Evolutionary conservation across 2,797 vertebrate genomes (phyloP).

Genomic region (Kryptolebias ocellatus): DNA sequence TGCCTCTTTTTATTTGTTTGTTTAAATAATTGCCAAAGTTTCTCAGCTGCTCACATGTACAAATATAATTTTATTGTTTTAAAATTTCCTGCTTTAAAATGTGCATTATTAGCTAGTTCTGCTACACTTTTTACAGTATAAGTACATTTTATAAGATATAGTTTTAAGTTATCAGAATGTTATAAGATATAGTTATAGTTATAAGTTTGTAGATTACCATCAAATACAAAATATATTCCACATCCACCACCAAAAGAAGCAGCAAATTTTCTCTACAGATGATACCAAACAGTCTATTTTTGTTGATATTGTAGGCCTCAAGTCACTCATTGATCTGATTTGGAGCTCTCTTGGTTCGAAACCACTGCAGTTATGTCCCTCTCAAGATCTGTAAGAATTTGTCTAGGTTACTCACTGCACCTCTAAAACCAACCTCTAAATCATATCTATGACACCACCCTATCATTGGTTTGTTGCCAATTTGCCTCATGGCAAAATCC

Average conservation of each 20-base stretch:
- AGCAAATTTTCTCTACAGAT: conserved; percentile 46
- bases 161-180: no score
- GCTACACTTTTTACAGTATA: conserved; percentile 5
- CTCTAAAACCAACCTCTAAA: conserved; percentile 75
- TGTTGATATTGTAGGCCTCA: conserved; percentile 66
- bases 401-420: conserved; percentile 73
- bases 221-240: conserved; percentile 24
- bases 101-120: conserved; percentile 16
- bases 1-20: conserved; percentile 58
- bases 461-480: conserved; percentile 79
- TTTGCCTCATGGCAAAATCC: conserved; percentile 78
- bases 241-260: conserved; percentile 21
- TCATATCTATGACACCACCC: conserved; percentile 73
- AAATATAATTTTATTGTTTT: conserved; percentile 38
- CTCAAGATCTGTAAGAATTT: conserved; percentile 72
- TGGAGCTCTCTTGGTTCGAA: conserved; percentile 68
- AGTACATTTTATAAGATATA: background rate
- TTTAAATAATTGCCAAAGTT: conserved; percentile 55
- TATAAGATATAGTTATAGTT: background rate
- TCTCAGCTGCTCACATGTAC: conserved; percentile 23
- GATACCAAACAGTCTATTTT: conserved; percentile 63
- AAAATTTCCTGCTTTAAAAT: conserved; percentile 22
- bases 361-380: conserved; percentile 72
- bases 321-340: conserved; percentile 78
- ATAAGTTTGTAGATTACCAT: conserved; percentile 15